A percentile compares a stretch with the other conserved stretches of the same genome.
Evolutionary conservation across 2,113 vertebrate species (phyloP).

Genomic region (Melanerpes aurifrons): DNA sequence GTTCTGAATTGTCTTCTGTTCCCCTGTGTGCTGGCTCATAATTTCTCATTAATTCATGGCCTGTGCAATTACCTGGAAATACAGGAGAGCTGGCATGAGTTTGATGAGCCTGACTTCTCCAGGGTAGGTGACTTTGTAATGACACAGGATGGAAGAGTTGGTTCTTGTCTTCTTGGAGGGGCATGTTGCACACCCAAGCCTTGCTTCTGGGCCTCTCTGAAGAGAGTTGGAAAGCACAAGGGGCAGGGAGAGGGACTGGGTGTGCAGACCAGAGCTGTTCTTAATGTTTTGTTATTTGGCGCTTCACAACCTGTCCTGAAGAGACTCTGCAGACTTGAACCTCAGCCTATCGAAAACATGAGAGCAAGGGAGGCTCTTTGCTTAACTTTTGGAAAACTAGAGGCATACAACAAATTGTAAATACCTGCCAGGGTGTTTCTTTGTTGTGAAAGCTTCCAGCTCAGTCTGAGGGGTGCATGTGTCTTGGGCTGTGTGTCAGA

Average conservation of each 20-base stretch:
- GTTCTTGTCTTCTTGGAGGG: background rate
- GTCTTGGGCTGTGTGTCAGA: background rate
- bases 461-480: background rate
- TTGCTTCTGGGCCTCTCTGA: background rate
- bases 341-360: background rate
- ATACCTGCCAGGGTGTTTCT: background rate
- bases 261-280: background rate
- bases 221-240: background rate
- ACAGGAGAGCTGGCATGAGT: background rate
- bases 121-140: background rate
- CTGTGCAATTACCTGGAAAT: slow-evolving; percentile 46
- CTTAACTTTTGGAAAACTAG: background rate
- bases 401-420: background rate
- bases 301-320: background rate
- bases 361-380: background rate
- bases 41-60: slow-evolving; percentile 47
- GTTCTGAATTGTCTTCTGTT: slow-evolving; percentile 15
- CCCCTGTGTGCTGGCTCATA: slow-evolving; percentile 32
- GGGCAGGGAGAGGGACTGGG: background rate
- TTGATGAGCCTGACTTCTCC: background rate
- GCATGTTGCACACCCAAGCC: background rate
- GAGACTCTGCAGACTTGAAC: background rate
- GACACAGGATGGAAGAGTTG: background rate
- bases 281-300: background rate
- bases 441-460: background rate